A percentile compares a stretch with the other conserved stretches of the same genome.
Conservation (phyloP, 2,113 vertebrate genomes). For the Apeltes quadracus region DNA sequence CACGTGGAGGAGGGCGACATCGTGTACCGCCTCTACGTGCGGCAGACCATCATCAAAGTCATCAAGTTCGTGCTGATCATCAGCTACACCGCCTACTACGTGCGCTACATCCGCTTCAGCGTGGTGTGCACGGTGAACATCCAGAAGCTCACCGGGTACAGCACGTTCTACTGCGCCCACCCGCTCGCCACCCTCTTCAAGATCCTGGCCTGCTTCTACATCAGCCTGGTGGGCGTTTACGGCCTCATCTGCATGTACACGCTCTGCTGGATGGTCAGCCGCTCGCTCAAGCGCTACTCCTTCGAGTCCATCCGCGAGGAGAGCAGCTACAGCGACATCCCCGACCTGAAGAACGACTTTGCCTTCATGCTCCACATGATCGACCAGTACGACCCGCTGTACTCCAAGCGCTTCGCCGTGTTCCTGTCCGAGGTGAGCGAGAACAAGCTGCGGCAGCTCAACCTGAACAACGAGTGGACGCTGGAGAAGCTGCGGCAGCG, state of each 20-base stretch:
- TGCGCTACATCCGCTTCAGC: slow-evolving; percentile 88
- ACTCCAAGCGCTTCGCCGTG: slow-evolving; percentile 96
- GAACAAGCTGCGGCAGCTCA: slow-evolving; percentile 96
- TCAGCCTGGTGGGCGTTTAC: slow-evolving; percentile 92
- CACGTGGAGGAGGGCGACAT: slow-evolving; percentile 97
- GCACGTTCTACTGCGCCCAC: slow-evolving; percentile 92
- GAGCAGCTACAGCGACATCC: slow-evolving; percentile 98
- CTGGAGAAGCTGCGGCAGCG: slow-evolving; percentile 94
- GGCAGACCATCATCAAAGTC: slow-evolving; percentile 97
- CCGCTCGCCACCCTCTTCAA: slow-evolving; percentile 96
- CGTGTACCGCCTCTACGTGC: slow-evolving; percentile 94
- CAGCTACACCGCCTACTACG: slow-evolving; percentile 93
- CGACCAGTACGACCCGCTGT: slow-evolving; percentile 95
- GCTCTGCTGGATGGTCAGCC: slow-evolving; percentile 94
- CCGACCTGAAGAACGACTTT: slow-evolving; percentile 96
- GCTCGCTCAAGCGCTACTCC: slow-evolving; percentile 94
- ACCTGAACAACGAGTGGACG: slow-evolving; percentile 98
- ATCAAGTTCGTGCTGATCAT: slow-evolving; percentile 96
- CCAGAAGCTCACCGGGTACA: slow-evolving; percentile 92
- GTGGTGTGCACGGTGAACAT: slow-evolving; percentile 91
- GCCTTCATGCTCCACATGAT: slow-evolving; percentile 99
- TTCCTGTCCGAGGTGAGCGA: slow-evolving; percentile 97
- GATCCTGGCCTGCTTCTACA: slow-evolving; percentile 96
- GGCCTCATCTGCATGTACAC: slow-evolving; percentile 98
- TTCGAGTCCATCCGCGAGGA: slow-evolving; percentile 98